These are phyloP conservation scores for Pantherophis guttatus DNA, from an alignment of 2,113 vertebrate species.

Conservation along the genomic window DNA sequence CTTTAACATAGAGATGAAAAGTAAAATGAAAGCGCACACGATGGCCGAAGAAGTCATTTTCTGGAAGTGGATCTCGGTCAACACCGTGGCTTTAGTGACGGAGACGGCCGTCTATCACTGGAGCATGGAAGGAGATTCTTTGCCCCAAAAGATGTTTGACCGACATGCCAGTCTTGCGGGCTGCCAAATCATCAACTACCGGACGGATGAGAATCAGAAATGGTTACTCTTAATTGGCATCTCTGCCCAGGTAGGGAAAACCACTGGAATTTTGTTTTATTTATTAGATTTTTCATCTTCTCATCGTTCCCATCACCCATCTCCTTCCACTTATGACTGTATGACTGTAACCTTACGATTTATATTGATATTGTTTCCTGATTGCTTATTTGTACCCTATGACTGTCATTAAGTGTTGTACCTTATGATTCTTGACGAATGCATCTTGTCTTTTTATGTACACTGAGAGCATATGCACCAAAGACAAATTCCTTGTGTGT, in stretches of 20 bases:
- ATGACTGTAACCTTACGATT: too few species aligned
- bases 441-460: too few species aligned
- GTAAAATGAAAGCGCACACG: constrained; percentile 90
- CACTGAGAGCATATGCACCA: too few species aligned
- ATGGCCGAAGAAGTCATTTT: constrained; percentile 92
- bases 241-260: constrained; percentile 82
- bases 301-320: too few species aligned
- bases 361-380: too few species aligned
- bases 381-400: too few species aligned
- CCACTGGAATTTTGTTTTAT: neutral
- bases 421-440: too few species aligned
- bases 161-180: constrained; percentile 86
- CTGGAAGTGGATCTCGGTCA: constrained; percentile 94
- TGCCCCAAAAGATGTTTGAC: constrained; percentile 88
- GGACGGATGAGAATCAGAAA: constrained; percentile 88
- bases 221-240: constrained; percentile 91
- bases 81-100: constrained; percentile 87
- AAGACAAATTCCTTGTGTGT: too few species aligned
- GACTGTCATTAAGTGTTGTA: too few species aligned
- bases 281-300: neutral
- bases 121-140: constrained; percentile 92
- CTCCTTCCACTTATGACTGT: too few species aligned
- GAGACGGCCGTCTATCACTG: constrained; percentile 88
- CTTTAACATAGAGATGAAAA: constrained; percentile 96
- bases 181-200: constrained; percentile 91